phyloP scores from a whole-genome alignment of 2,888 invertebrate genomes.

The Cosmorhoe ocellata region DNA sequence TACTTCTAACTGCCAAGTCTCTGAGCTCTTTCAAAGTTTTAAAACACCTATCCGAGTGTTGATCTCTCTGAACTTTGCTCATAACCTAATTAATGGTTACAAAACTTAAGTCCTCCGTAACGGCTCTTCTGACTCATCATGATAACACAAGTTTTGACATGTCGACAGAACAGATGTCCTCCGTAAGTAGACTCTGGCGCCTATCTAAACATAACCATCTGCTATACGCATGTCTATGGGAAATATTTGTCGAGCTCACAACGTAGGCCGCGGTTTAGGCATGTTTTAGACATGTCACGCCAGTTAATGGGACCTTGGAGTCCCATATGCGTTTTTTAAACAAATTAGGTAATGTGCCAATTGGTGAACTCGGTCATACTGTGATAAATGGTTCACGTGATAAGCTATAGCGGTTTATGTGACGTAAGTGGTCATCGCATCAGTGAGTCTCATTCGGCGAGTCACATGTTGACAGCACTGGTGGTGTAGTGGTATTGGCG shows the following conservation, averaged over 20 bases:
- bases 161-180: constrained; percentile 20
- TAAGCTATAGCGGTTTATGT: not conserved
- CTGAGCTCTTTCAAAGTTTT: too few species aligned
- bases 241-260: constrained; percentile 31
- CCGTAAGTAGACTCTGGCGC: constrained; percentile 23
- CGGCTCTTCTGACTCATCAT: constrained; percentile 23
- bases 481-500: too few species aligned
- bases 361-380: constrained; percentile 66
- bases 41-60: too few species aligned
- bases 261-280: constrained; percentile 11
- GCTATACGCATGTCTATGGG: constrained; percentile 28
- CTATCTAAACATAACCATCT: constrained; percentile 32
- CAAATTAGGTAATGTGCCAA: constrained; percentile 73
- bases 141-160: constrained; percentile 22
- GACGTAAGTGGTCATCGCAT: not conserved
- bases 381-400: constrained; percentile 16
- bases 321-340: constrained; percentile 67
- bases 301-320: constrained; percentile 48
- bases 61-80: too few species aligned
- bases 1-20: too few species aligned
- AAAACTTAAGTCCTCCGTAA: not conserved
- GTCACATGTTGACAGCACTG: too few species aligned
- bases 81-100: not conserved
- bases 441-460: not conserved
- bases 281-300: constrained; percentile 16